A percentile compares a stretch with the other conserved stretches of the same genome.
Conservation (phyloP, 2,888 invertebrate genomes). For the Sepioteuthis lessoniana region DNA sequence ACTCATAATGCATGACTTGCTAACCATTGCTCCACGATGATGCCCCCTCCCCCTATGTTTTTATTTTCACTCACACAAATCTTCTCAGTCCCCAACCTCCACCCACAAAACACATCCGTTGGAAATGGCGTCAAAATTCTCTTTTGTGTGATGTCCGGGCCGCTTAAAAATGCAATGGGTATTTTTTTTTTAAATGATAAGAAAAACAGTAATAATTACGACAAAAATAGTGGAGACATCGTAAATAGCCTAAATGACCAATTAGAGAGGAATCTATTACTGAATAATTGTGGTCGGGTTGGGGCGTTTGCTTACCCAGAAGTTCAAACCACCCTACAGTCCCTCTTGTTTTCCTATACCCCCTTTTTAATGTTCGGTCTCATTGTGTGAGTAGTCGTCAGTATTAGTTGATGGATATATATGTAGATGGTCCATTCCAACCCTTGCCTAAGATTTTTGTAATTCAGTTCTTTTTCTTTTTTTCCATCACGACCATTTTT, state of each 20-base stretch:
- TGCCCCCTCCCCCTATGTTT: neutral
- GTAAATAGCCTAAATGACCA: constrained; percentile 21
- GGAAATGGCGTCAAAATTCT: neutral
- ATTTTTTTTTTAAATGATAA: neutral
- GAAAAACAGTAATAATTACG: neutral
- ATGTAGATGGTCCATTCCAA: neutral
- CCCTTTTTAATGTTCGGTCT: neutral
- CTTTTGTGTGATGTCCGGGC: neutral
- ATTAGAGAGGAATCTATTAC: neutral
- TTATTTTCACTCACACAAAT: neutral
- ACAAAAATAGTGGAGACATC: constrained; percentile 14
- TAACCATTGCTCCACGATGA: neutral
- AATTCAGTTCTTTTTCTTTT: neutral
- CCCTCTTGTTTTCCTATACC: too few relatives aligned
- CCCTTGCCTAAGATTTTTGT: neutral
- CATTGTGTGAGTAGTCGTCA: neutral
- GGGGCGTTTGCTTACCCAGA: neutral
- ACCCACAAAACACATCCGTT: neutral
- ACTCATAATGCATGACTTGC: too few relatives aligned
- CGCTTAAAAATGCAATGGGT: neutral
- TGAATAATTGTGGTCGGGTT: neutral
- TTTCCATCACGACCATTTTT: neutral
- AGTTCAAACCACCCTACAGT: neutral
- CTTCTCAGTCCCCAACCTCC: neutral
- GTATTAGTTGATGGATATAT: neutral